phyloP scores from a whole-genome alignment of 2,113 vertebrate species.

The Rhinoderma darwinii region DNA sequence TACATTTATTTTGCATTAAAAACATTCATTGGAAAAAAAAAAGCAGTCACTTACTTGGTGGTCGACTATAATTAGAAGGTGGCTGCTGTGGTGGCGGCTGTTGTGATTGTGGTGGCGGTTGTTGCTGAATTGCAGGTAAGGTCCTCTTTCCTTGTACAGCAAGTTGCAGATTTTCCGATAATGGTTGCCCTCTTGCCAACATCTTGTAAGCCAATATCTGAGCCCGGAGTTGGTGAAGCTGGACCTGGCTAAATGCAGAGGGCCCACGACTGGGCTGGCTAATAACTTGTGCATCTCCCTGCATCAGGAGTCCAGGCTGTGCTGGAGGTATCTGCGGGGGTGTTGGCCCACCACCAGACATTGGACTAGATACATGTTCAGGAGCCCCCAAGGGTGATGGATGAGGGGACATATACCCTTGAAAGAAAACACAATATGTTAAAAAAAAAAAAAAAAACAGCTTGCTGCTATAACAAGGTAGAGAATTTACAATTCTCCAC shows the following conservation, averaged over 20 bases:
- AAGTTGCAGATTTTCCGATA: conserved; percentile 96
- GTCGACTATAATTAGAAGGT: conserved; percentile 80
- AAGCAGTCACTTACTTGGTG: conserved; percentile 78
- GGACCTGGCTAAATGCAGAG: conserved; percentile 92
- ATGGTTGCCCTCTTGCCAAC: conserved; percentile 90
- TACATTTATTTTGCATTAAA: too few species aligned
- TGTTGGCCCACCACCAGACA: conserved; percentile 93
- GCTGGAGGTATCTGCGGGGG: conserved; percentile 90
- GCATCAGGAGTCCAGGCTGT: conserved; percentile 85
- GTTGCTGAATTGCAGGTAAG: conserved; percentile 92
- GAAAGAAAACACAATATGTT: too few species aligned
- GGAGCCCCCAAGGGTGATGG: conserved; percentile 90
- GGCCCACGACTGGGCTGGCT: conserved; percentile 84
- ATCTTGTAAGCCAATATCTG: conserved; percentile 99
- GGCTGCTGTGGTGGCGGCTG: conserved; percentile 76
- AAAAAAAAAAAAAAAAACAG: conserved; percentile 29
- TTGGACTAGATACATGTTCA: conserved; percentile 91
- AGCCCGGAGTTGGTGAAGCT: conserved; percentile 95
- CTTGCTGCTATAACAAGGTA: not conserved
- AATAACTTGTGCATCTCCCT: conserved; percentile 88
- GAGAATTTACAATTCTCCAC: not conserved
- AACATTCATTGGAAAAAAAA: too few species aligned
- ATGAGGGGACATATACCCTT: conserved; percentile 97
- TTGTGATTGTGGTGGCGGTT: conserved; percentile 76
- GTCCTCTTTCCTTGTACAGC: conserved; percentile 96